Evolutionary conservation across 2,797 vertebrate species (phyloP), one percentile per base, ranked within the genome.

Genomic region (Intellagama lesueurii): DNA sequence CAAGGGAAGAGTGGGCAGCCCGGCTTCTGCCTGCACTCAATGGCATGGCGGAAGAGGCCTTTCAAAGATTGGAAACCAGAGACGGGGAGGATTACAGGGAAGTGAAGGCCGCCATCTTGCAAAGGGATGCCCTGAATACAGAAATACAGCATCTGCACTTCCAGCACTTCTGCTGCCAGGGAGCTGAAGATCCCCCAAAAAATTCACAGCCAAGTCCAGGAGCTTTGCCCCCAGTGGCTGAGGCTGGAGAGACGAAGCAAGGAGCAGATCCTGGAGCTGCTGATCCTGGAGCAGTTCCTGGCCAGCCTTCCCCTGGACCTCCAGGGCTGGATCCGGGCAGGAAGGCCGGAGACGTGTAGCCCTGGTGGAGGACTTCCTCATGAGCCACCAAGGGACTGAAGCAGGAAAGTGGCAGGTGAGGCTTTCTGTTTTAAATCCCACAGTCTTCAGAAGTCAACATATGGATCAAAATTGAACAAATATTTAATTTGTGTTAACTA

Each of bases 191-290:
- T 86, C 3, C 89, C 85, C 12, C 81, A 47, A 2, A 2, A 81
- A 90, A 85, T 70, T 40, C 88, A 88, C 56, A 85, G 68, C 76
- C 87, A 70, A 52, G 49, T 91, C 22, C 82, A 79, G 78, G 88
- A 93, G 81, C 78, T 90, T 70, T 87, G 35, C 11, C 84, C 32
- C 28, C 68, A 12, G 8, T 70, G 68, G 68, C 68, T 70, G 28
- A 70, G 60, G 52, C 78, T 47, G 2, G 78, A 80, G 83, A 83
- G 9, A 80, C 76, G 11, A n/a, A 81, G 68, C 30, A 84, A 72
- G 68, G 82, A 84, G 47, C 82, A 66, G 82, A 72, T 84, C 28
- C 73, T 86, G 73, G 84, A 17, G n/a, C n/a, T n/a, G n/a, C n/a
- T n/a, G n/a, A n/a, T n/a, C n/a, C n/a, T n/a, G n/a, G n/a, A n/a